Base-by-base conservation (phyloP, 1,140 invertebrate genomes). In the Helicorthomorpha holstii region DNA sequence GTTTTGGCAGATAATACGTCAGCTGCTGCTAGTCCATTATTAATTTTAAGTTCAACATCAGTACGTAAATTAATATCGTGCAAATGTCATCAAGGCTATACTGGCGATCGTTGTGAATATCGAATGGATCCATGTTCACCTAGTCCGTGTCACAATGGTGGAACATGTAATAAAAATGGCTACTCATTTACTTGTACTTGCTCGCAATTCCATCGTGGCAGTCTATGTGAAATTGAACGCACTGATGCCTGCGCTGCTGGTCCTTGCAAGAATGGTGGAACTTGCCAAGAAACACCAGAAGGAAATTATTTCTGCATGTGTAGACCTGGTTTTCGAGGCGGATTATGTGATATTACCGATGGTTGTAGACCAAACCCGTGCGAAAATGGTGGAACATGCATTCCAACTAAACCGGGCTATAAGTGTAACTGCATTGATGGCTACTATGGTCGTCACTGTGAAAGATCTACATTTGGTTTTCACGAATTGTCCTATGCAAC, bases 301-400 rank as follows among this genome's bases (percentile, higher is more conserved):
- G 82, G 82, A 44, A 82, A 80, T 22, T 83, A 81, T 74, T 92
- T 90, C 65, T 93, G 89, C 59, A 67, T 92, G 0, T 93, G 89
- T 61, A 73, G 87, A 1, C 82, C 85, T 2, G 88, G 88, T 3
- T 91, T 88, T 62, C 75, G 85, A 27, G 88, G 89, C 12, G 85
- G 83, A 64, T 79, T 84, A 57, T 93, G 89, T 66, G 87, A 92
- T 69, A 76, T 79, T 4, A 69, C 85, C 0, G 86, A 92, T 66
- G 85, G 85, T 0, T 92, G 88, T 61, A 72, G 85, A 58, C 87
- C 87, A 2, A 92, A 92, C 68, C 88, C 88, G 19, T 93, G 88
- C 61, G 68, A 87, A 25, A 75, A 87, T 66, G 86, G 83, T 14
- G 88, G 86, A 14, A 72, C 84, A 25, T 90, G 87, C 61, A 60